Percentiles rank a stretch among this genome's conserved stretches.
phyloP scores from a whole-genome alignment of 2,113 vertebrate genomes.

The Ptyas mucosa region DNA sequence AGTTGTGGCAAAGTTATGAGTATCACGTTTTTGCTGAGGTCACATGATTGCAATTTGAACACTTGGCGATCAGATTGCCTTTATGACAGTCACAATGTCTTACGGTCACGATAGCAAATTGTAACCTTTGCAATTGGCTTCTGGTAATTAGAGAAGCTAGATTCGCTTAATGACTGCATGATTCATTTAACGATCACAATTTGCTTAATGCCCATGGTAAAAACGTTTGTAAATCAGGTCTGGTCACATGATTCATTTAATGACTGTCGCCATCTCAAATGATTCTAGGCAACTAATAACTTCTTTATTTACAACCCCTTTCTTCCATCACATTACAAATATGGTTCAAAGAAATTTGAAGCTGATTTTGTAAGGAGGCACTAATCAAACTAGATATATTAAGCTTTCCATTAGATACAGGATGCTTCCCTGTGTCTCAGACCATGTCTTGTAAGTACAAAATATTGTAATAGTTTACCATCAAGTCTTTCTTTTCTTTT shows the following conservation, averaged over 20 bases:
- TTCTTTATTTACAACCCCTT: not conserved
- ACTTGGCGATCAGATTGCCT: not conserved
- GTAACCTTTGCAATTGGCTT: not conserved
- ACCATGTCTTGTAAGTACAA: not conserved
- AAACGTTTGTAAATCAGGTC: not conserved
- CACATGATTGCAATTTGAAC: not conserved
- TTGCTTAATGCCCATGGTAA: not conserved
- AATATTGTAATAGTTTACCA: not conserved
- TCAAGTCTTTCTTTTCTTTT: not conserved
- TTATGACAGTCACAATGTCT: not conserved
- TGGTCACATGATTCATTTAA: not conserved
- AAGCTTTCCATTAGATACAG: not conserved
- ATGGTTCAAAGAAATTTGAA: not conserved
- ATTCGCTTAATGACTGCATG: not conserved
- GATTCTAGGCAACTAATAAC: not conserved
- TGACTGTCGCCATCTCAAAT: not conserved
- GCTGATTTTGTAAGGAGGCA: not conserved
- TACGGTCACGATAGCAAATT: not conserved
- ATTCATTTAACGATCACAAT: not conserved
- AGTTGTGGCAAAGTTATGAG: not conserved
- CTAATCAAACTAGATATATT: not conserved
- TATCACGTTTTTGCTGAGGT: not conserved
- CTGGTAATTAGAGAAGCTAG: not conserved
- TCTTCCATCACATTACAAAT: not conserved
- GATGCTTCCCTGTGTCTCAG: not conserved